Percentiles rank a stretch among this genome's conserved stretches.
Evolutionary conservation across 2,797 vertebrate species (phyloP).

Genomic region (Mareca strepera): DNA sequence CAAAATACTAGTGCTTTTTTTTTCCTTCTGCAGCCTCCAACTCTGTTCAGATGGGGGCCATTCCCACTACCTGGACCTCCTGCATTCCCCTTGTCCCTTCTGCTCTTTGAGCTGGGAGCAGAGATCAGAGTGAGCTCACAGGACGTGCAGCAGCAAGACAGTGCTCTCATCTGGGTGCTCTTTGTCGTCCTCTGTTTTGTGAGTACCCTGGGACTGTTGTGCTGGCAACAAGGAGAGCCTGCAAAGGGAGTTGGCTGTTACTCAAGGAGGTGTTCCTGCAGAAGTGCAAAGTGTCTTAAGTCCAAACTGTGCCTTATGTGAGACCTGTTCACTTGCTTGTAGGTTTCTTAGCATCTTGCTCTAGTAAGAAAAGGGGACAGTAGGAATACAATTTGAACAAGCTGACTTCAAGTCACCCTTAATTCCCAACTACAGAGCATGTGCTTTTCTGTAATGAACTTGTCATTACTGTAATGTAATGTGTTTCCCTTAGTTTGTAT

Average conservation of each 20-base stretch:
- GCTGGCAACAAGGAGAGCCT: neutral
- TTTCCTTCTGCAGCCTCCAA: neutral
- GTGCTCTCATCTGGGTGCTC: neutral
- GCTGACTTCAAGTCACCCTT: neutral
- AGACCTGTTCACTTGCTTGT: neutral
- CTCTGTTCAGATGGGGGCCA: neutral
- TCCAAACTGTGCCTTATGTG: neutral
- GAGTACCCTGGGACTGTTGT: neutral
- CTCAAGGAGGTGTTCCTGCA: neutral
- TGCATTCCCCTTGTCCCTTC: neutral
- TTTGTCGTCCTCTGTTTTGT: neutral
- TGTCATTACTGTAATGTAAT: too few species aligned
- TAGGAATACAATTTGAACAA: neutral
- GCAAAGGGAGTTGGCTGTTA: neutral
- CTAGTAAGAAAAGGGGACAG: neutral
- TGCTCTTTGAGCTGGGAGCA: neutral
- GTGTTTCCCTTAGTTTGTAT: neutral
- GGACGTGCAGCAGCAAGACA: neutral
- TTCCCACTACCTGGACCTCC: neutral
- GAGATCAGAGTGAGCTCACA: neutral
- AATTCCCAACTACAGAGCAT: neutral
- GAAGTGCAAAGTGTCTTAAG: neutral
- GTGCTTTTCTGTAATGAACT: neutral
- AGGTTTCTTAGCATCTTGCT: neutral
- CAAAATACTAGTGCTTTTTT: rapidly evolving